These are phyloP conservation scores for Nyctibius grandis DNA, from an alignment of 2,797 vertebrate species.

Conservation along the genomic window DNA sequence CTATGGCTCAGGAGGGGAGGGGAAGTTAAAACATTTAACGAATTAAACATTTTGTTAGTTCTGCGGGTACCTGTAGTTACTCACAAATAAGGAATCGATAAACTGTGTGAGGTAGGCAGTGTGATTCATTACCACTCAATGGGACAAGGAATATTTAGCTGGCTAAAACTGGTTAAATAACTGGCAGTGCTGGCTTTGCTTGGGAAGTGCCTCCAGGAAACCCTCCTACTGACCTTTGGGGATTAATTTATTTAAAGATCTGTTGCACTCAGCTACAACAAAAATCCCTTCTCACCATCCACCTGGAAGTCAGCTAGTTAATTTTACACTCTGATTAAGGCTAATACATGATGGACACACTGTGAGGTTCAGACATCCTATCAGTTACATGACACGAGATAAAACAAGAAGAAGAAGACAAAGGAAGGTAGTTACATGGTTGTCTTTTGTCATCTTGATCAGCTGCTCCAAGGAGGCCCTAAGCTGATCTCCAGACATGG, in stretches of 20 bases:
- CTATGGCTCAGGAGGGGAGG: neutral
- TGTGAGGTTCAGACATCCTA: neutral
- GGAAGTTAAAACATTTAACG: neutral
- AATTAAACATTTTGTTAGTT: neutral
- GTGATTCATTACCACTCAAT: neutral
- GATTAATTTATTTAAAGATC: conserved; percentile 7
- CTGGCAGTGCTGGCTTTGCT: rapidly evolving
- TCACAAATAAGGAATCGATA: neutral
- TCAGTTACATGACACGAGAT: neutral
- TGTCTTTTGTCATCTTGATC: conserved; percentile 93
- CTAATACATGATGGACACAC: neutral
- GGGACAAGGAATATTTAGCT: neutral
- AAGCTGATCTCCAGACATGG: conserved; percentile 89
- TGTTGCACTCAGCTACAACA: neutral
- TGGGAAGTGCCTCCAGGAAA: neutral
- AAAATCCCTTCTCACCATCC: neutral
- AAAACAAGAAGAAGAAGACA: neutral
- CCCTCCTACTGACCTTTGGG: neutral
- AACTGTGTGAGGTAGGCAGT: neutral
- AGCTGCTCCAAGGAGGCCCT: conserved; percentile 86
- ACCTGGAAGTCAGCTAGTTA: neutral
- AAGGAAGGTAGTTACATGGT: conserved; percentile 79
- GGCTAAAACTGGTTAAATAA: neutral
- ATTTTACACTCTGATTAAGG: conserved; percentile 12
- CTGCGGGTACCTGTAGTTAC: neutral